A percentile compares a stretch with the other conserved stretches of the same genome.
Conservation (phyloP, 2,797 vertebrate species). For the Dromococcyx pavoninus region DNA sequence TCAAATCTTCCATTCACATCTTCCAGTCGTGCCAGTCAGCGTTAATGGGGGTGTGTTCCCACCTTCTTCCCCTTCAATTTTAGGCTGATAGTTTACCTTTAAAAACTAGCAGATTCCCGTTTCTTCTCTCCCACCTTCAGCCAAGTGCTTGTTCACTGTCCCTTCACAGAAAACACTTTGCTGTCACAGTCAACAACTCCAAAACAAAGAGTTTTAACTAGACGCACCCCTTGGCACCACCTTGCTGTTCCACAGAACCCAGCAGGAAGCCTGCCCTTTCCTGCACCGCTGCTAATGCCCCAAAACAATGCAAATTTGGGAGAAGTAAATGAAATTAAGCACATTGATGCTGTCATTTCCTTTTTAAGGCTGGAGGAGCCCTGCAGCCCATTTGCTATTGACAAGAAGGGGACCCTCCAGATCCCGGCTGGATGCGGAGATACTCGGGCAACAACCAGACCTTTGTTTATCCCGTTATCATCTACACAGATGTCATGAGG, state of each 20-base stretch:
- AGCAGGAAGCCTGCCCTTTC: not conserved
- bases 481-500: not conserved
- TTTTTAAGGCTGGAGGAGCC: constrained; percentile 61
- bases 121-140: not conserved
- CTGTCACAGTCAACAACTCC: not conserved
- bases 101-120: not conserved
- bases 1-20: not conserved
- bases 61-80: not conserved
- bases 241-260: not conserved
- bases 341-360: constrained; percentile 20
- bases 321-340: not conserved
- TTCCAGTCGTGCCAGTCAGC: accelerated
- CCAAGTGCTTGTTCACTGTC: not conserved
- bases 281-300: not conserved
- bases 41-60: not conserved
- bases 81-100: not conserved
- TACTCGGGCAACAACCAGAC: constrained; percentile 50
- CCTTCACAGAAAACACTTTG: not conserved
- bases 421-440: not conserved
- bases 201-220: not conserved
- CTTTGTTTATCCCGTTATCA: constrained; percentile 39
- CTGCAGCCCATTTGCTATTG: constrained; percentile 31
- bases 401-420: constrained; percentile 50
- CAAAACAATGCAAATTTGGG: not conserved
- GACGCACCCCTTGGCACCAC: not conserved